Evolutionary conservation across 2,888 invertebrate species (phyloP).

Genomic region (Microctonus hyperodae): DNA sequence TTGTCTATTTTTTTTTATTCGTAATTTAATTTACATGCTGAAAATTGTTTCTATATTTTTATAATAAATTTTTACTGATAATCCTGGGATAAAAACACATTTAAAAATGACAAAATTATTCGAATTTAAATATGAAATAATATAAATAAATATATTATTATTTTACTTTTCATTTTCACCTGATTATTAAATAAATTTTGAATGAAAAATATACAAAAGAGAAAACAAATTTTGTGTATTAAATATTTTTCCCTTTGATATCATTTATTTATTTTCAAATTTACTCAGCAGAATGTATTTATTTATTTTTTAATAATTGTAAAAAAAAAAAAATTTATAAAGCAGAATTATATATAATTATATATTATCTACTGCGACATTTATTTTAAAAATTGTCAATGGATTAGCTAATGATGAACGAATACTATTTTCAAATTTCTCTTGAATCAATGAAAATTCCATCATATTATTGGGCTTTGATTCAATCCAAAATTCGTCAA

Average conservation of each 20-base stretch:
- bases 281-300: no score
- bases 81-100: neutral
- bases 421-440: slow-evolving; percentile 82
- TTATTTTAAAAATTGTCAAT: slow-evolving; percentile 72
- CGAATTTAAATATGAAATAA: neutral
- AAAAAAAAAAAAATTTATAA: no score
- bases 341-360: neutral
- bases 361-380: slow-evolving; percentile 17
- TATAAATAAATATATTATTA: neutral
- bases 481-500: slow-evolving; percentile 93
- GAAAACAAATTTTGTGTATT: neutral
- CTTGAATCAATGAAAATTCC: slow-evolving; percentile 90
- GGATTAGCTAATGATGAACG: slow-evolving; percentile 73
- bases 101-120: neutral
- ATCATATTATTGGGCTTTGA: slow-evolving; percentile 93
- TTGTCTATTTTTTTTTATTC: neutral
- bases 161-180: neutral
- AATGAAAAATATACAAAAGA: neutral
- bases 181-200: neutral
- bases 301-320: no score
- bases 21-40: neutral
- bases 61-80: neutral
- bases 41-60: neutral
- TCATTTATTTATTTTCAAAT: neutral
- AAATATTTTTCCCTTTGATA: neutral